Conservation (phyloP, 2,113 vertebrate species). For the Loxodonta africana region DNA sequence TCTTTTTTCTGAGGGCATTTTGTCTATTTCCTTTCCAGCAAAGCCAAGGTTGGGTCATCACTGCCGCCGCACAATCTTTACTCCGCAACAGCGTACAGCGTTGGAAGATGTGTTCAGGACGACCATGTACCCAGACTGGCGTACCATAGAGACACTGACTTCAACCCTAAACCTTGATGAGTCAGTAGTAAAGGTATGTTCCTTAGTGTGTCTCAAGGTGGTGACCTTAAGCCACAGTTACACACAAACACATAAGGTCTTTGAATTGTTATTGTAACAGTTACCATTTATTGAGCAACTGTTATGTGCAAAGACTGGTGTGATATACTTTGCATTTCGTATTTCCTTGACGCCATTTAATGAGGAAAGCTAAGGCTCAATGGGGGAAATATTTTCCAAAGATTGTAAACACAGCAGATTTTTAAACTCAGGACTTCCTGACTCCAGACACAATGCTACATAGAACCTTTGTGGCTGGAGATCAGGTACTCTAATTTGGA, state of each 20-base stretch:
- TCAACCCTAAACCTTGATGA: accelerated
- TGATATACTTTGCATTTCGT: not conserved
- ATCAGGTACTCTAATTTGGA: not conserved
- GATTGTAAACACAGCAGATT: not conserved
- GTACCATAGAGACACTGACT: not conserved
- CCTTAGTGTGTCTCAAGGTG: not conserved
- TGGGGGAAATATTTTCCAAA: not conserved
- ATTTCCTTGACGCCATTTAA: not conserved
- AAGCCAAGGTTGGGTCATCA: accelerated
- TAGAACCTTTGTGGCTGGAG: not conserved
- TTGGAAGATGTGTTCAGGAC: not conserved
- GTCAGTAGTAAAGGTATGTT: not conserved
- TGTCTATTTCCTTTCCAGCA: not conserved
- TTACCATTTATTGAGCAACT: not conserved
- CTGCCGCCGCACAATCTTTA: accelerated
- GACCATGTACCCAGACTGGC: not conserved
- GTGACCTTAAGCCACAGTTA: not conserved
- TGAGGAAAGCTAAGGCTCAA: not conserved
- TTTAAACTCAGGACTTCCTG: not conserved
- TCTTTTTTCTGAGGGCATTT: accelerated
- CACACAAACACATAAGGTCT: too few species aligned
- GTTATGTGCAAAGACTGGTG: not conserved
- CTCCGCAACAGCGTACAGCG: accelerated
- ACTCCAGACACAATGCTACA: not conserved
- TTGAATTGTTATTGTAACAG: not conserved